These are phyloP conservation scores for Alca torda DNA, from an alignment of 2,797 vertebrate genomes.

Conservation along the genomic window DNA sequence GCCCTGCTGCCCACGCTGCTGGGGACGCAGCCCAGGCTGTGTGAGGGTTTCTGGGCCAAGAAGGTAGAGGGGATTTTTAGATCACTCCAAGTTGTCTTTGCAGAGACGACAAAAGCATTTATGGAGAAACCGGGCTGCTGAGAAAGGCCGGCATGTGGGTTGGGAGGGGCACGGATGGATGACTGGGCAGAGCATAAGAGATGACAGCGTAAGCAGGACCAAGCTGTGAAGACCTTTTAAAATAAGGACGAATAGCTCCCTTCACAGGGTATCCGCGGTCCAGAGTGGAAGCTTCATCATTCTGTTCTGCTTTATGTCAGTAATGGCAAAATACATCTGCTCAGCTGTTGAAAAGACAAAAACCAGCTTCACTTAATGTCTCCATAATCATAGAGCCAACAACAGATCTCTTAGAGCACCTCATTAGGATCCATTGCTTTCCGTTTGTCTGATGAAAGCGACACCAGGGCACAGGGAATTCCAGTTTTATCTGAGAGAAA, in stretches of 20 bases:
- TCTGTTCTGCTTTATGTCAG: background rate
- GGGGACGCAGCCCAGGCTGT: background rate
- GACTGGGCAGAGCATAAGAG: background rate
- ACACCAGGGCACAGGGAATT: background rate
- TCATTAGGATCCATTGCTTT: background rate
- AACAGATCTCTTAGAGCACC: background rate
- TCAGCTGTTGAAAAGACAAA: background rate
- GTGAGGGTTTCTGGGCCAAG: background rate
- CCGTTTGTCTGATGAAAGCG: background rate
- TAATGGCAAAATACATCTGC: background rate
- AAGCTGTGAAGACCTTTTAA: background rate
- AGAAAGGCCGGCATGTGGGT: background rate
- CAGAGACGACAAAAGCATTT: background rate
- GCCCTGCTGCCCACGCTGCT: background rate
- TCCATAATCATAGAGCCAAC: background rate
- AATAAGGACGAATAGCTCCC: background rate
- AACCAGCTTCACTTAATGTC: background rate
- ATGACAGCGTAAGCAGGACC: background rate
- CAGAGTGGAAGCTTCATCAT: background rate
- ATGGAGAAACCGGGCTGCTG: background rate
- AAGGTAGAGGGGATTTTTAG: background rate
- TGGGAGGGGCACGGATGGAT: background rate
- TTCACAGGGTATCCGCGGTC: background rate
- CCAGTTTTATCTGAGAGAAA: background rate
- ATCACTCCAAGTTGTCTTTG: background rate